Conservation (phyloP, 2,113 vertebrate genomes). For the Polypterus bichir region DNA sequence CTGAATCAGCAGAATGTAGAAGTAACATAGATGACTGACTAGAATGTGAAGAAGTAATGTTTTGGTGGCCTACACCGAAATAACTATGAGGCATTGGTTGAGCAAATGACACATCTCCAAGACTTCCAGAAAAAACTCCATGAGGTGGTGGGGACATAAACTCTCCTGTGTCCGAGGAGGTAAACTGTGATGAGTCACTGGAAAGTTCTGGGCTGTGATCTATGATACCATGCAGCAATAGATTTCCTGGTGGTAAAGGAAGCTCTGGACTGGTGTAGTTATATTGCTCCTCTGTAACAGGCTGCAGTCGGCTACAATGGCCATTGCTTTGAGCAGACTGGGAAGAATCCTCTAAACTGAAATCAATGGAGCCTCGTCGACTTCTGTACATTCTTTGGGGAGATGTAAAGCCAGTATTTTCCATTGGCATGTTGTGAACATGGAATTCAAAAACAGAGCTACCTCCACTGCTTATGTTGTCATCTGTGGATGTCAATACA, state of each 20-base stretch:
- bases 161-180: slow-evolving; percentile 79
- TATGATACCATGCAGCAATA: slow-evolving; percentile 55
- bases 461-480: slow-evolving; percentile 39
- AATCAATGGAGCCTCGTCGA: slow-evolving; percentile 71
- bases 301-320: slow-evolving; percentile 67
- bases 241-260: slow-evolving; percentile 56
- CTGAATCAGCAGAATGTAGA: slow-evolving; percentile 33
- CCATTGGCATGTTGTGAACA: slow-evolving; percentile 52
- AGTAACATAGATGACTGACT: slow-evolving; percentile 46
- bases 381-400: slow-evolving; percentile 59
- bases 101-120: slow-evolving; percentile 38
- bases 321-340: slow-evolving; percentile 31
- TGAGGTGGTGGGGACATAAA: slow-evolving; percentile 65
- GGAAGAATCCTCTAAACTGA: slow-evolving; percentile 61
- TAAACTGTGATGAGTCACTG: slow-evolving; percentile 80
- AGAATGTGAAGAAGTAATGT: slow-evolving; percentile 39
- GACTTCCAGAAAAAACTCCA: slow-evolving; percentile 8
- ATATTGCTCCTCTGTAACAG: slow-evolving; percentile 81
- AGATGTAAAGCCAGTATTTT: slow-evolving; percentile 48
- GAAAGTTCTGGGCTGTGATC: slow-evolving; percentile 81
- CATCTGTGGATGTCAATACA: slow-evolving; percentile 50
- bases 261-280: slow-evolving; percentile 59
- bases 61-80: slow-evolving; percentile 23
- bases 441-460: slow-evolving; percentile 83
- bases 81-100: slow-evolving; percentile 51